These are phyloP conservation scores for Agrypnus murinus DNA, from an alignment of 2,888 invertebrate genomes.

Conservation along the genomic window DNA sequence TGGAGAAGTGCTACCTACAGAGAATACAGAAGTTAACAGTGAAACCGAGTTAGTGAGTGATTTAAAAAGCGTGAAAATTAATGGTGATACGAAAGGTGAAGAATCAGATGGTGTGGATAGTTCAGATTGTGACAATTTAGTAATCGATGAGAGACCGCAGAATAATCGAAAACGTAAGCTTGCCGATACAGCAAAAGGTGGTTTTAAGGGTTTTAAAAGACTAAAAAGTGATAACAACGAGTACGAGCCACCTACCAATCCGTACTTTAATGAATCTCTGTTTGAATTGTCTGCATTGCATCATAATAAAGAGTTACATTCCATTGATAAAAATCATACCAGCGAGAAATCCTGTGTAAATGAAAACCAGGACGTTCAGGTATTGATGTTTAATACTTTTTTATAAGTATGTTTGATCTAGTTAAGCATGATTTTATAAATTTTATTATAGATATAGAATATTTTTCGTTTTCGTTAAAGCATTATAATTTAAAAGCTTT, in stretches of 20 bases:
- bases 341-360: constrained; percentile 20
- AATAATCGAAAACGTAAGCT: constrained; percentile 53
- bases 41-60: constrained; percentile 34
- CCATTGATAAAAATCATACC: constrained; percentile 24
- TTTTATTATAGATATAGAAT: too few relatives aligned
- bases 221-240: constrained; percentile 41
- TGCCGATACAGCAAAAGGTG: constrained; percentile 34
- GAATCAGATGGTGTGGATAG: constrained; percentile 64
- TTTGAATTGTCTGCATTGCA: constrained; percentile 67
- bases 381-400: too few relatives aligned
- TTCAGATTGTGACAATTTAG: constrained; percentile 69
- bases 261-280: constrained; percentile 68
- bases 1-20: constrained; percentile 62
- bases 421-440: too few relatives aligned
- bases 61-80: constrained; percentile 60
- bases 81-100: constrained; percentile 62
- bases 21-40: constrained; percentile 46
- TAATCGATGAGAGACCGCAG: constrained; percentile 67
- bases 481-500: too few relatives aligned
- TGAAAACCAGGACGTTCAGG: constrained; percentile 31
- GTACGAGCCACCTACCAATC: constrained; percentile 64
- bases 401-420: too few relatives aligned
- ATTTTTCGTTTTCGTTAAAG: too few relatives aligned
- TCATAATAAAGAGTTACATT: constrained; percentile 51
- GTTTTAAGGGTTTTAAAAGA: constrained; percentile 53